phyloP scores from a whole-genome alignment of 1,140 invertebrate species.

The Heterodera carotae region DNA sequence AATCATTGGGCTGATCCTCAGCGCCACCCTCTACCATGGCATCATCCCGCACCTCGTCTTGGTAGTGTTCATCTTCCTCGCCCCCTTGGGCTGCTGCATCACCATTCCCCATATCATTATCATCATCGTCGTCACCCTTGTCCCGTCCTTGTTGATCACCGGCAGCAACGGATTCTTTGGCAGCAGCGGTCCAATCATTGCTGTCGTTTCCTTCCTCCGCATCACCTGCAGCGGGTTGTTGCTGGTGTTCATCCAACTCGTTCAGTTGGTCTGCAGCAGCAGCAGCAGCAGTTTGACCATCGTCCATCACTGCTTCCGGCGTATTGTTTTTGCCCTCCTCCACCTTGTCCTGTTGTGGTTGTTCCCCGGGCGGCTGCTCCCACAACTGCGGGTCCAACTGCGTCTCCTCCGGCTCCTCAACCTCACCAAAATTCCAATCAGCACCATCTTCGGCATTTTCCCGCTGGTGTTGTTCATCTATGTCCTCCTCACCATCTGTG shows the following conservation, averaged over 20 bases:
- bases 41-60: no score
- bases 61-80: no score
- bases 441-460: constrained; percentile 51
- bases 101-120: no score
- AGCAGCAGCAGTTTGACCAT: constrained; percentile 54
- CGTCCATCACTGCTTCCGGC: constrained; percentile 57
- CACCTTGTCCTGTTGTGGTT: constrained; percentile 82
- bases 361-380: constrained; percentile 78
- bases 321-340: constrained; percentile 35
- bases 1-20: no score
- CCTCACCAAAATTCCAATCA: constrained; percentile 67
- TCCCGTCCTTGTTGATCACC: constrained; percentile 67
- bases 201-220: constrained; percentile 68
- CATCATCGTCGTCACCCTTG: constrained; percentile 67
- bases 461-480: constrained; percentile 22
- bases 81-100: no score
- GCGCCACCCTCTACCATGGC: no score
- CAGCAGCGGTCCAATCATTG: constrained; percentile 68
- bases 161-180: constrained; percentile 66
- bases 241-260: constrained; percentile 66
- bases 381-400: constrained; percentile 63
- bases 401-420: constrained; percentile 61
- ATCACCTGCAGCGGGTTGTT: constrained; percentile 66
- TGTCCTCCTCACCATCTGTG: neutral
- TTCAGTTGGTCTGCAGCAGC: constrained; percentile 32